Conservation (phyloP, 1,140 invertebrate species). For the Telenomus remus region DNA sequence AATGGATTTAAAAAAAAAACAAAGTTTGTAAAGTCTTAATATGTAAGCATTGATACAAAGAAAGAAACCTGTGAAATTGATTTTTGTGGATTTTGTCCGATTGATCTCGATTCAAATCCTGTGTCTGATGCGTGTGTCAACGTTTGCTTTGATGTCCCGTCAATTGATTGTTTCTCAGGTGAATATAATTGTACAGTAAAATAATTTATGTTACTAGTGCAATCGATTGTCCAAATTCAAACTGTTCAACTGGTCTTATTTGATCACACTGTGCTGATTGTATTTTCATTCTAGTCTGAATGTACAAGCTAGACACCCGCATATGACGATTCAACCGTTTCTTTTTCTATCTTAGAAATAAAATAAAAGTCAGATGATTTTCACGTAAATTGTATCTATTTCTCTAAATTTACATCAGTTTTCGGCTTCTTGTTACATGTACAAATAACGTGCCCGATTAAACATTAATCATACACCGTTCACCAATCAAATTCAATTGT, state of each 20-base stretch:
- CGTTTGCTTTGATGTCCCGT: background rate
- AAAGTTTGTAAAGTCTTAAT: slow-evolving; percentile 22
- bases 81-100: background rate
- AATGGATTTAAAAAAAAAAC: slow-evolving; percentile 3
- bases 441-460: slow-evolving; percentile 23
- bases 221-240: background rate
- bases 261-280: background rate
- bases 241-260: slow-evolving; percentile 1
- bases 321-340: slow-evolving; percentile 1
- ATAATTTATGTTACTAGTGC: background rate
- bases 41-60: slow-evolving; percentile 7
- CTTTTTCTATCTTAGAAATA: slow-evolving; percentile 15
- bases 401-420: slow-evolving; percentile 27
- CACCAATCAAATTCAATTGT: background rate
- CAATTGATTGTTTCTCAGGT: background rate
- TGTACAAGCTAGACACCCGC: slow-evolving; percentile 13
- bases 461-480: slow-evolving; percentile 9
- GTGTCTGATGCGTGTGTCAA: slow-evolving; percentile 21
- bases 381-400: slow-evolving; percentile 31
- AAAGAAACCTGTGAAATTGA: slow-evolving; percentile 6
- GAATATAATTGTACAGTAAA: background rate
- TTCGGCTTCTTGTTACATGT: slow-evolving; percentile 14
- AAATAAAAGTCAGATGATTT: slow-evolving; percentile 5
- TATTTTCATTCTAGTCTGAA: slow-evolving; percentile 17
- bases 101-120: slow-evolving; percentile 16